These are phyloP conservation scores for Nymphalis urticae DNA, from an alignment of 2,888 invertebrate species.

Conservation along the genomic window DNA sequence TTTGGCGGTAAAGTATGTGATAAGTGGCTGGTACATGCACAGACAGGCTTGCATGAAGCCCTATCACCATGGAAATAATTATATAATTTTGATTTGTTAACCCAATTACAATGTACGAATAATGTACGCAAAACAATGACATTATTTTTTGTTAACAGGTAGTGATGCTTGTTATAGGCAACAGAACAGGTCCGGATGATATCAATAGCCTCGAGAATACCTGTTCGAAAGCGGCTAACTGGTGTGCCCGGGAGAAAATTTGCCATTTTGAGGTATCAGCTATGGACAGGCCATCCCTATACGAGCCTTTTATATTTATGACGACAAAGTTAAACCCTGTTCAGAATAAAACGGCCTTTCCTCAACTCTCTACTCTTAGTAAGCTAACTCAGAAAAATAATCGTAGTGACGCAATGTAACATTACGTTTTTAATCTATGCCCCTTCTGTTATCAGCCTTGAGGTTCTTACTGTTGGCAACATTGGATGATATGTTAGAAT, in stretches of 20 bases:
- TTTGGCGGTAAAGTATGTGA: no score
- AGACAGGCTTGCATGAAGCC: no score
- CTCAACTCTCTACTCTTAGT: slow-evolving; percentile 87
- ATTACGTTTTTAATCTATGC: slow-evolving; percentile 75
- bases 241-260: slow-evolving; percentile 95
- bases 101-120: no score
- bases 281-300: slow-evolving; percentile 90
- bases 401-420: slow-evolving; percentile 76
- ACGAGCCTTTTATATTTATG: slow-evolving; percentile 94
- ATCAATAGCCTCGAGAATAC: slow-evolving; percentile 74
- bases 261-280: slow-evolving; percentile 91
- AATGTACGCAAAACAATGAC: neutral
- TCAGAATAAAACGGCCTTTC: slow-evolving; percentile 92
- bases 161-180: slow-evolving; percentile 91
- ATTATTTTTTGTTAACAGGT: slow-evolving; percentile 70
- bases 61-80: no score
- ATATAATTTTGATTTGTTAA: neutral
- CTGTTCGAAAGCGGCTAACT: slow-evolving; percentile 85
- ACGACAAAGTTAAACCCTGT: slow-evolving; percentile 95
- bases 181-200: slow-evolving; percentile 82
- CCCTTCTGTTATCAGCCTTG: slow-evolving; percentile 75
- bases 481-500: neutral
- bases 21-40: no score
- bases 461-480: slow-evolving; percentile 42
- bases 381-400: slow-evolving; percentile 83